Evolutionary conservation across 2,113 vertebrate species (phyloP).

Genomic region (Oncorhynchus mykiss): DNA sequence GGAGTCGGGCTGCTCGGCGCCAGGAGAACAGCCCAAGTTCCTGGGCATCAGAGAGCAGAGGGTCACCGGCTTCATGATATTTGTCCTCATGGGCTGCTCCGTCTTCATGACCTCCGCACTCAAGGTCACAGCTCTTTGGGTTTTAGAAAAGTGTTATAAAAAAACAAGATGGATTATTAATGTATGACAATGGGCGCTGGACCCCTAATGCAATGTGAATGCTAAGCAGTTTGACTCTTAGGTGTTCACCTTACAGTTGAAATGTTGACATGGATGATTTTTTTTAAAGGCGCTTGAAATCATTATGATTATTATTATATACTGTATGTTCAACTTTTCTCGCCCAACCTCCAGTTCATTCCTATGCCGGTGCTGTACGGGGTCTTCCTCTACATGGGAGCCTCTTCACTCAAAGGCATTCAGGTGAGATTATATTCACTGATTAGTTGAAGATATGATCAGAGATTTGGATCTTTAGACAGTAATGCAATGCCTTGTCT

Average conservation of each 20-base stretch:
- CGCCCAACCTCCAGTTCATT: conserved; percentile 80
- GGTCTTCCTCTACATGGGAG: conserved; percentile 97
- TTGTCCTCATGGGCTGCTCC: conserved; percentile 91
- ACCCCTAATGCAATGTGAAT: too few relatives aligned
- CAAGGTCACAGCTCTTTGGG: conserved; percentile 76
- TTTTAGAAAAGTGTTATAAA: too few relatives aligned
- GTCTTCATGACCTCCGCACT: conserved; percentile 94
- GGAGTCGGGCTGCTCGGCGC: conserved; percentile 92
- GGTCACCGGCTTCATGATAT: conserved; percentile 92
- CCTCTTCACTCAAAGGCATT: conserved; percentile 94
- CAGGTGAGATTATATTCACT: conserved; percentile 77
- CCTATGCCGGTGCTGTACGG: conserved; percentile 97
- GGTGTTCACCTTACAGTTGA: too few relatives aligned
- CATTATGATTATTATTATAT: too few relatives aligned
- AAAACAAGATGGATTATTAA: too few relatives aligned
- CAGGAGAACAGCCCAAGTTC: conserved; percentile 94
- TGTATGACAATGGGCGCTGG: too few relatives aligned
- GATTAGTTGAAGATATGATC: conserved; percentile 33
- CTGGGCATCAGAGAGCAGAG: conserved; percentile 92
- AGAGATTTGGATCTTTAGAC: conserved; percentile 7
- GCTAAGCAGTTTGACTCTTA: too few relatives aligned
- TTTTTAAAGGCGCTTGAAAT: too few relatives aligned
- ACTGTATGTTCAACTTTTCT: neutral
- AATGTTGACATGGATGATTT: too few relatives aligned
- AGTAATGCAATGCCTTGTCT: conserved; percentile 30